Evolutionary conservation across 2,888 invertebrate genomes (phyloP), one percentile per base, ranked within the genome.

Genomic region (Leptinotarsa peninsularis): DNA sequence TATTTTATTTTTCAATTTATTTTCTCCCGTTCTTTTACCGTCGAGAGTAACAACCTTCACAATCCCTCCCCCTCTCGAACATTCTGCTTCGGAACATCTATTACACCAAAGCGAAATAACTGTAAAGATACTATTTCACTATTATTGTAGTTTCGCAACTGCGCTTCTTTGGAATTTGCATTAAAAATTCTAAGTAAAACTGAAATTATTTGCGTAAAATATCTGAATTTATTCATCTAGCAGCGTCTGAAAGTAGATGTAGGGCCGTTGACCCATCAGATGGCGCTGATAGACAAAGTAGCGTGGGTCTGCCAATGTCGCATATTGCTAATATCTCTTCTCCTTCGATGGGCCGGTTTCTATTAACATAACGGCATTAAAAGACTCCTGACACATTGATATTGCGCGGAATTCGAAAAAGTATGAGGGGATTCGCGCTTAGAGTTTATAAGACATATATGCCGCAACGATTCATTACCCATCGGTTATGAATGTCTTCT

Each of bases 221-320:
- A 70, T 54, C 23, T 49, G 69, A 67, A 63, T 66, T 60, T 52
- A 69, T 72, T 67, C 71, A 33, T 43, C 66, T 52, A n/a, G 13
- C 63, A 43, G 27, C 58, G 69, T 67, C 63, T 67, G 68, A 17
- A 27, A 67, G 18, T 68, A 49, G 49, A 73, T 54, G 76, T 75
- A 77, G 74, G 84, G 80, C 71, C 83, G 79, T 86, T 84, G 84
- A 85, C 84, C 85, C 83, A 78, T 74, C 78, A 85, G 86, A 85
- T 86, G 85, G 85, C 85, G 84, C 83, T 85, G 85, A 86, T 85
- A 85, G 84, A 80, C 78, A 73, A 68, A 77, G 76, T 77, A 80
- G 85, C 85, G 85, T 85, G 85, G 85, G 85, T 83, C 81, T 83
- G 81, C 81, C 81, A 81, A 84, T 82, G 83, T 85, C 83, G 83